A percentile compares a stretch with the other conserved stretches of the same genome.
Evolutionary conservation across 1,140 invertebrate species (phyloP).

Genomic region (Diachasmimorpha longicaudata): DNA sequence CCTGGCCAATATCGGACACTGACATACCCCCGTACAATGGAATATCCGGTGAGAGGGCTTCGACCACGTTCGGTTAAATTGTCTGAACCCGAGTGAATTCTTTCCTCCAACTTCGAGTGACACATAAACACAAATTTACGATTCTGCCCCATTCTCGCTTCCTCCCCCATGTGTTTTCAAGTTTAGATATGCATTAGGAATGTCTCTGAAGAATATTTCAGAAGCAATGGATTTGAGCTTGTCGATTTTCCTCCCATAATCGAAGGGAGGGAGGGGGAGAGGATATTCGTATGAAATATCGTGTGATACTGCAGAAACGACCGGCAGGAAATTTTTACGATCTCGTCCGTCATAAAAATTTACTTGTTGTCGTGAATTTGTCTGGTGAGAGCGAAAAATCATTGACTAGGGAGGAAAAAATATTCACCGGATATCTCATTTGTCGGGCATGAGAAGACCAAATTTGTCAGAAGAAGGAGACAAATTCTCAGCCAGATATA

Average conservation of each 20-base stretch:
- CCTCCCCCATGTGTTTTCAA: neutral
- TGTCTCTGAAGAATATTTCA: too few species aligned
- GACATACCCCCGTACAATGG: neutral
- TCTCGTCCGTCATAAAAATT: neutral
- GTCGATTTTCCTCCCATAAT: neutral
- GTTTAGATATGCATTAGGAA: too few species aligned
- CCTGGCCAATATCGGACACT: neutral
- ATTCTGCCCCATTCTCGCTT: neutral
- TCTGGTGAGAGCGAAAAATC: neutral
- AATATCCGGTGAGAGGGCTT: neutral
- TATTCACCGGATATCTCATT: neutral
- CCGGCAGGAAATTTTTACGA: neutral
- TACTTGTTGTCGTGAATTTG: neutral
- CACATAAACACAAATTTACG: neutral
- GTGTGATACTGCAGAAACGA: neutral
- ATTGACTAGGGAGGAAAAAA: neutral
- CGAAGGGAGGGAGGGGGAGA: too few species aligned
- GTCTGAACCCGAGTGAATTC: neutral
- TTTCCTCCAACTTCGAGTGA: neutral
- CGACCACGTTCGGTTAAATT: neutral
- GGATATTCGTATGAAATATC: neutral
- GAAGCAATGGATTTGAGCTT: too few species aligned
- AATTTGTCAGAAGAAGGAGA: too few species aligned
- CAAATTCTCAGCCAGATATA: too few species aligned
- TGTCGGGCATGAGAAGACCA: too few species aligned